These are phyloP conservation scores for Mustelus asterias DNA, from an alignment of 2,113 vertebrate genomes.

Conservation along the genomic window DNA sequence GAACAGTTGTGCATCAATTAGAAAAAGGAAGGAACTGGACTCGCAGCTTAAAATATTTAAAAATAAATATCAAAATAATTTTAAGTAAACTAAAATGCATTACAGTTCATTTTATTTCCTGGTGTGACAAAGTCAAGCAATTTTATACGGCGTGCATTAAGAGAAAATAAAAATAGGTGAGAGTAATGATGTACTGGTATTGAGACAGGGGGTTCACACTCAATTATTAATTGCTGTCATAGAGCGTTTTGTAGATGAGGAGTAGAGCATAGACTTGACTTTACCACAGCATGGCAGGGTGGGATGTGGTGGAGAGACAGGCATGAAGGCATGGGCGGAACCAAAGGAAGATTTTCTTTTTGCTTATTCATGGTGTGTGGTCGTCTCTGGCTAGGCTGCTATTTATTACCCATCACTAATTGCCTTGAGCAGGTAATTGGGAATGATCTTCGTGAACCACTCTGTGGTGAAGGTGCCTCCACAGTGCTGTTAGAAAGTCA, in stretches of 20 bases:
- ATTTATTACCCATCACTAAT: too few relatives aligned
- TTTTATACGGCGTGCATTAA: background rate
- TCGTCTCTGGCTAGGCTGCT: too few relatives aligned
- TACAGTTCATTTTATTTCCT: background rate
- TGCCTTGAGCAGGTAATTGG: too few relatives aligned
- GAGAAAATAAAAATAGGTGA: background rate
- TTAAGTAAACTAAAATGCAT: background rate
- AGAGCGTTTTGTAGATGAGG: background rate
- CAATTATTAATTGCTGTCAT: background rate
- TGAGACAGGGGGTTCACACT: background rate
- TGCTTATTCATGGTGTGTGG: too few relatives aligned
- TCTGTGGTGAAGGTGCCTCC: too few relatives aligned
- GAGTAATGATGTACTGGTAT: background rate
- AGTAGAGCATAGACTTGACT: background rate
- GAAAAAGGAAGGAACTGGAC: background rate
- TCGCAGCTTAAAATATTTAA: background rate
- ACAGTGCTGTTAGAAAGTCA: background rate
- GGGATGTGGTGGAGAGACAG: background rate
- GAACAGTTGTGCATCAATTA: background rate
- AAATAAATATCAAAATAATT: background rate
- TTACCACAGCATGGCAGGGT: background rate
- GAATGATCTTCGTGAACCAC: too few relatives aligned
- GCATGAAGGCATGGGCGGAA: background rate
- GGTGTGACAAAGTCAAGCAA: background rate
- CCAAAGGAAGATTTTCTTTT: background rate